Percentiles rank a stretch among this genome's conserved stretches.
phyloP scores from a whole-genome alignment of 2,888 invertebrate genomes.

The Epirrita christyi region DNA sequence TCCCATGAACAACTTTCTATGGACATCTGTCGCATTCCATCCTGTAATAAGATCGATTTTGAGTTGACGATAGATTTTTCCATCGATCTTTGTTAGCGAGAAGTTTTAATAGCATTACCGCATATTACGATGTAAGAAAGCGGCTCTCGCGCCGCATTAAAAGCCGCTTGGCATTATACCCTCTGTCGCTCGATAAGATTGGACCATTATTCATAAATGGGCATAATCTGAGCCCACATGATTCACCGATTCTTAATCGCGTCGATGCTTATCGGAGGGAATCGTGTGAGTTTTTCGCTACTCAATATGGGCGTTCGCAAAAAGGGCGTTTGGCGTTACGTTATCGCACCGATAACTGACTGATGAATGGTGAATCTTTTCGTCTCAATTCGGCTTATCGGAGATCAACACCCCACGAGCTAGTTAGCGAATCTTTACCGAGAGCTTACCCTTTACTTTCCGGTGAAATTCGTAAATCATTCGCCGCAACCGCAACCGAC shows the following conservation, averaged over 20 bases:
- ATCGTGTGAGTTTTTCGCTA: slow-evolving; percentile 68
- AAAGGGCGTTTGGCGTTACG: slow-evolving; percentile 68
- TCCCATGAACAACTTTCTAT: slow-evolving; percentile 62
- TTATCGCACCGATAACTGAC: slow-evolving; percentile 78
- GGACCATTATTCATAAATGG: slow-evolving; percentile 52
- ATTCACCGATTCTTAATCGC: slow-evolving; percentile 48
- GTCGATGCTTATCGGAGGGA: slow-evolving; percentile 60
- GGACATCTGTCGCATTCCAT: slow-evolving; percentile 42
- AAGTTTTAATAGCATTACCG: slow-evolving; percentile 19
- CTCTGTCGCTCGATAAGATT: slow-evolving; percentile 37
- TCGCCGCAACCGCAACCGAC: slow-evolving; percentile 73
- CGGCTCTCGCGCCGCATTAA: slow-evolving; percentile 22
- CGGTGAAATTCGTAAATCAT: slow-evolving; percentile 56
- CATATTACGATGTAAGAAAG: slow-evolving; percentile 23
- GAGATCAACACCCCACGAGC: slow-evolving; percentile 73
- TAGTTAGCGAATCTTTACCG: slow-evolving; percentile 73
- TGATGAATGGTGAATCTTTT: slow-evolving; percentile 79
- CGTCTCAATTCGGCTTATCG: slow-evolving; percentile 82
- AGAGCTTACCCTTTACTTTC: slow-evolving; percentile 50
- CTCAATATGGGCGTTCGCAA: slow-evolving; percentile 64
- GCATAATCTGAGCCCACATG: slow-evolving; percentile 41
- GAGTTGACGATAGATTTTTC: slow-evolving; percentile 16
- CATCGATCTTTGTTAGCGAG: slow-evolving; percentile 5
- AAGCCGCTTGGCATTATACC: slow-evolving; percentile 31
- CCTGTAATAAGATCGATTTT: slow-evolving; percentile 36